These are phyloP conservation scores for Anguilla megastoma DNA, from an alignment of 2,797 vertebrate species.

Conservation along the genomic window DNA sequence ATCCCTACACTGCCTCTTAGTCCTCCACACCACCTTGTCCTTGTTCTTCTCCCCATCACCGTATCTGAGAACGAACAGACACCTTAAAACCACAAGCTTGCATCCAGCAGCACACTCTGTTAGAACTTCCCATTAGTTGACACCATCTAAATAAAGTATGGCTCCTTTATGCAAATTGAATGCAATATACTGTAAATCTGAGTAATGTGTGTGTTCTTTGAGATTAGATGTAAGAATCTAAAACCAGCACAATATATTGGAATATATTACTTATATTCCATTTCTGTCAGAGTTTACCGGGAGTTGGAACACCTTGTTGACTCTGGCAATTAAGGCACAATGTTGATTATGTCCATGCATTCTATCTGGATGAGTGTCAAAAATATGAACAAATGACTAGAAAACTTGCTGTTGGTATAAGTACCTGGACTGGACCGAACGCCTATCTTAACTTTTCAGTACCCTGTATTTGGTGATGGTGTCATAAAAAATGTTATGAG, in stretches of 20 bases:
- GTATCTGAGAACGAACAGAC: constrained; percentile 60
- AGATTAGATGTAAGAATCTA: neutral
- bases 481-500: neutral
- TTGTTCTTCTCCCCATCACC: constrained; percentile 53
- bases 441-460: neutral
- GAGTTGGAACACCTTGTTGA: neutral
- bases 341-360: neutral
- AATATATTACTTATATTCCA: too few relatives aligned
- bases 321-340: neutral
- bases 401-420: neutral
- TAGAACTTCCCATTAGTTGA: neutral
- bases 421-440: neutral
- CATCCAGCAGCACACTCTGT: neutral
- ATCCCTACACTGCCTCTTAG: constrained; percentile 50
- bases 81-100: neutral
- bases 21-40: constrained; percentile 58
- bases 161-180: neutral
- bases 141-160: neutral
- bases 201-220: neutral
- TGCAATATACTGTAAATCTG: neutral
- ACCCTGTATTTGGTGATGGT: neutral
- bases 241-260: neutral
- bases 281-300: neutral
- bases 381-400: neutral
- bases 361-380: neutral